phyloP scores from a whole-genome alignment of 2,797 vertebrate genomes.

The Clarias pachynema region DNA sequence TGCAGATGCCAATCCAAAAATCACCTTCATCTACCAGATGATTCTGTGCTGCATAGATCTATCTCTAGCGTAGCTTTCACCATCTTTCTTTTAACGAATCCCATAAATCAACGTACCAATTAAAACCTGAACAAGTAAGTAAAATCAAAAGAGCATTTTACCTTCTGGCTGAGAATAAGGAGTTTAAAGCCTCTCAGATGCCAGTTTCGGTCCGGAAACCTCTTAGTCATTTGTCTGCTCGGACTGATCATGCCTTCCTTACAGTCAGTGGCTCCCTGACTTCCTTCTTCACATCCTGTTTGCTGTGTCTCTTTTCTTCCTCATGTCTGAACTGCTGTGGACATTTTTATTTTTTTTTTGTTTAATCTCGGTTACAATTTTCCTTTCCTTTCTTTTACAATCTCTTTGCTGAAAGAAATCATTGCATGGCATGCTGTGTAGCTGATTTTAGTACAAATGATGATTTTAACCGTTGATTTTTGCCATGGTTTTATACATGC shows the following conservation, averaged over 20 bases:
- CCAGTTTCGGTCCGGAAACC: constrained; percentile 22
- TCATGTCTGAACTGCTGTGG: constrained; percentile 36
- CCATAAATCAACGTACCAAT: constrained; percentile 28
- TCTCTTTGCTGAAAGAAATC: background rate
- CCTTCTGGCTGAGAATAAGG: constrained; percentile 16
- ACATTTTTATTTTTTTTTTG: constrained; percentile 6
- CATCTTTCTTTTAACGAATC: constrained; percentile 22
- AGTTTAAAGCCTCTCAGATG: constrained; percentile 1
- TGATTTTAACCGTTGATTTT: background rate
- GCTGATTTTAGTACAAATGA: background rate
- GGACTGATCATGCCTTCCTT: constrained; percentile 33
- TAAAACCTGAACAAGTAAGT: constrained; percentile 26
- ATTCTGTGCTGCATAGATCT: constrained; percentile 5
- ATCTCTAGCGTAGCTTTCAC: constrained; percentile 27
- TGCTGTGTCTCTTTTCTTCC: constrained; percentile 31
- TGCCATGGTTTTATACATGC: background rate
- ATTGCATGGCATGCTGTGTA: constrained; percentile 22
- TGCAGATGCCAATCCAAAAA: constrained; percentile 42
- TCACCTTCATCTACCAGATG: constrained; percentile 34
- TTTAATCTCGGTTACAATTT: background rate
- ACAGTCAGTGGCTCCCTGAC: constrained; percentile 15
- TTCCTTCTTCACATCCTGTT: constrained; percentile 17
- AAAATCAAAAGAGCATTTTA: constrained; percentile 26
- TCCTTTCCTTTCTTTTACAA: background rate
- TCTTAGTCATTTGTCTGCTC: constrained; percentile 38